A percentile compares a stretch with the other conserved stretches of the same genome.
Evolutionary conservation across 2,888 invertebrate genomes (phyloP).

Genomic region (Melanotus villosus): DNA sequence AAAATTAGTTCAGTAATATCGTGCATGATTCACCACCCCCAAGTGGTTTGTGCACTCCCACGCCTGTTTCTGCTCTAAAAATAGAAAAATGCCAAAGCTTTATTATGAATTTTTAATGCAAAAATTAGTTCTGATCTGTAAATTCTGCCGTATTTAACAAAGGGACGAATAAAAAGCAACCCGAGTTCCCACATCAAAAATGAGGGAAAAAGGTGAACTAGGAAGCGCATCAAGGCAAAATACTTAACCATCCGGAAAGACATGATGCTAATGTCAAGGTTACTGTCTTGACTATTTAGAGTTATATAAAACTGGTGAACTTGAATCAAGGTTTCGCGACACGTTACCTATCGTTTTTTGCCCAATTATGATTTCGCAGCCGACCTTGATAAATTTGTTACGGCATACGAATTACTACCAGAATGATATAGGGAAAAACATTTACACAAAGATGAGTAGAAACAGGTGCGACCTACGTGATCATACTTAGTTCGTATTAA

Average conservation of each 20-base stretch:
- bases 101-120: no score
- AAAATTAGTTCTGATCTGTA: no score
- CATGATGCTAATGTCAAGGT: slow-evolving; percentile 57
- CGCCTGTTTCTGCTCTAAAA: no score
- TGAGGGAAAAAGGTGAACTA: not conserved
- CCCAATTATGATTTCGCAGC: slow-evolving; percentile 28
- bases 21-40: slow-evolving; percentile 14
- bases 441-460: slow-evolving; percentile 30
- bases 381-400: slow-evolving; percentile 41
- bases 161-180: no score
- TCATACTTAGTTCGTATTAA: slow-evolving; percentile 48
- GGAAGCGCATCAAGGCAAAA: slow-evolving; percentile 9
- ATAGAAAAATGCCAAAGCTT: no score
- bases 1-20: not conserved
- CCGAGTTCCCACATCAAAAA: no score
- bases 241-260: slow-evolving; percentile 50
- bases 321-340: slow-evolving; percentile 47
- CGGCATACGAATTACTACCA: slow-evolving; percentile 21
- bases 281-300: slow-evolving; percentile 35
- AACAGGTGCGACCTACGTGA: slow-evolving; percentile 52
- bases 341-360: slow-evolving; percentile 29
- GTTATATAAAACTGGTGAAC: slow-evolving; percentile 42
- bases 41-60: not conserved
- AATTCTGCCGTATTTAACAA: no score
- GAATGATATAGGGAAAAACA: slow-evolving; percentile 21